Base-by-base conservation (phyloP, 1,140 invertebrate species). In the Listronotus oregonensis region DNA sequence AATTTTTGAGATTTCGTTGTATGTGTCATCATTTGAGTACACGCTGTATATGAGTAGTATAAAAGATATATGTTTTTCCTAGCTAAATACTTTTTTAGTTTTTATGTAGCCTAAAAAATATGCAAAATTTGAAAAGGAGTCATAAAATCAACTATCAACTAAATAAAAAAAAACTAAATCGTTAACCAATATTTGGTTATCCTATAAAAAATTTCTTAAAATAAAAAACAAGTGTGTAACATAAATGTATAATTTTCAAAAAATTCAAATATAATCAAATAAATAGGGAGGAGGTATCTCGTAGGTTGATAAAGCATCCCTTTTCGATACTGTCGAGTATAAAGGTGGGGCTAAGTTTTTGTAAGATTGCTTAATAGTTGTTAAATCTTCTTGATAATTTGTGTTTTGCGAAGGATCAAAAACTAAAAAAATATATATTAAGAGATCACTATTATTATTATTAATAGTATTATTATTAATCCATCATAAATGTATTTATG, bases 361-460 rank as follows among this genome's bases (percentile, higher is more conserved):
- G 31, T 64, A 55, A n/a, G 61, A 64, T 21, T 64, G 61, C 37
- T 64, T 64, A 34, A 63, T 47, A 9, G 60, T 63, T 34, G 12
- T n/a, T 7, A 40, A 21, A 12, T 51, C 47, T 52, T 62, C 49
- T 31, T 31, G 39, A 43, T 42, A 31, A 18, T 44, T 21, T 10
- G 12, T 8, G 15, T 37, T 47, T 10, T 15, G 17, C 0, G 7
- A 0, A 15, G 12, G 49, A 42, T 52, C 32, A 21, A 52, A 9
- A 51, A 61, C 59, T 61, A 17, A 59, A 46, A 61, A 27, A 27
- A 27, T 3, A 27, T 27, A 27, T 27, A 27, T 27, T 27, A 3
- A 27, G 21, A 5, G 1, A 27, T 27, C 21, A 27, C 5, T 27
- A 27, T 27, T 27, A 27, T 27, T 27, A 27, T 27, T 27, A n/a